Base-by-base conservation (phyloP, 1,140 invertebrate species). In the Octopus bimaculoides region DNA sequence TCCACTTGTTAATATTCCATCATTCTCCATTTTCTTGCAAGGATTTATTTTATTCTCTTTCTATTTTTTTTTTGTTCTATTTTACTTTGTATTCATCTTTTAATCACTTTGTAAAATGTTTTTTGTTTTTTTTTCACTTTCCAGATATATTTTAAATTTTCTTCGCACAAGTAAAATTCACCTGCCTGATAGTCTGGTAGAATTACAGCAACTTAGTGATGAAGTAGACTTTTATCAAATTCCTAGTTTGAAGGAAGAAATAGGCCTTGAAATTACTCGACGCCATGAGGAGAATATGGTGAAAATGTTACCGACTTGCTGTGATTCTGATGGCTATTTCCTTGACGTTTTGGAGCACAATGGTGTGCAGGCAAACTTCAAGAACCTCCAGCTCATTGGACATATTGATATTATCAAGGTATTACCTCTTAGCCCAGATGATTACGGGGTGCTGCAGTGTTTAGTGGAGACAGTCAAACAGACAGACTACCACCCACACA, bases 141-240 rank as follows among this genome's bases (percentile, higher is more conserved):
- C 41, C 26, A 75, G 74, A 20, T 75, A 75, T 41, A 53, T 75
- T 53, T 52, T 75, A 12, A 75, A 75, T 41, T 75, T 20, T 52
- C 74, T 75, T 41, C 74, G 74, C 2, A 75, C 74, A 20, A 14
- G 41, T 52, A 75, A 75, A 52, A 52, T 75, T 75, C 52, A 75
- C 74, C 52, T 75, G 8, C 74, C 74, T 52, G 74, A 75, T 14
- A 53, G 17, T 41, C 26, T 75, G 17, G 74, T 75, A 14, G 74
- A 75, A 52, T 53, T 75, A 8, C 74, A 75, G 26, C 26, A 75
- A 14, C 26, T 75, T 6, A 75, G 52, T 41, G 74, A 75, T 75
- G 74, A 75, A 52, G 74, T 53, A 14, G 74, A 75, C 52, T 75
- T 75, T 52, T 75, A 75, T 52, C 74, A 75, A 52, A 75, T 75